Conservation (phyloP, 2,797 vertebrate genomes). For the Gymnodraco acuticeps region DNA sequence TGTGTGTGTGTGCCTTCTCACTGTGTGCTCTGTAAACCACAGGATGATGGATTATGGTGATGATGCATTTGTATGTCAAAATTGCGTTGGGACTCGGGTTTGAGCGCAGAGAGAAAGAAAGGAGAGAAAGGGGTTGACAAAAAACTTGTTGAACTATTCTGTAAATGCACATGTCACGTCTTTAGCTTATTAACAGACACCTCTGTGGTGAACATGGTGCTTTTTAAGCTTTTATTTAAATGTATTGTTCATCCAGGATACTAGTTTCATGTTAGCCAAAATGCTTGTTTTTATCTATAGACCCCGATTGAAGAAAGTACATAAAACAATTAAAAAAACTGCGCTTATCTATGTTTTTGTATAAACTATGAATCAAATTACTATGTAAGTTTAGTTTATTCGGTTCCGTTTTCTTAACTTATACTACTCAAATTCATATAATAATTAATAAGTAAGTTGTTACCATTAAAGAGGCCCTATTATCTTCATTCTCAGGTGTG, state of each 20-base stretch:
- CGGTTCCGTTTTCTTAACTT: neutral
- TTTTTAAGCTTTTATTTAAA: neutral
- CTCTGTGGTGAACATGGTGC: neutral
- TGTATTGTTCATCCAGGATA: neutral
- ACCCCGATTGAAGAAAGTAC: neutral
- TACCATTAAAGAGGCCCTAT: too few relatives aligned
- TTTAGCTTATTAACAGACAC: neutral
- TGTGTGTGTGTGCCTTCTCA: slow-evolving; percentile 51
- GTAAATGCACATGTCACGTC: neutral
- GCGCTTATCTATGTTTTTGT: neutral
- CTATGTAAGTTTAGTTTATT: too few relatives aligned
- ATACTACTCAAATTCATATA: too few relatives aligned
- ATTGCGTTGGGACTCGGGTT: slow-evolving; percentile 15
- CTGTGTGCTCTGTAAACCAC: slow-evolving; percentile 38
- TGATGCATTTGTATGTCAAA: slow-evolving; percentile 38
- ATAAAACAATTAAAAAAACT: slow-evolving; percentile 5
- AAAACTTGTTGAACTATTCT: neutral
- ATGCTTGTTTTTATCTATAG: neutral
- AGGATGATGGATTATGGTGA: slow-evolving; percentile 28
- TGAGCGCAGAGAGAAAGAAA: slow-evolving; percentile 2
- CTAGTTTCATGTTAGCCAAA: neutral
- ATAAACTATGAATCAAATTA: neutral
- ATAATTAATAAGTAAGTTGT: too few relatives aligned
- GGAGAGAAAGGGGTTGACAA: neutral
- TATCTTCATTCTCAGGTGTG: too few relatives aligned